A percentile compares a stretch with the other conserved stretches of the same genome.
phyloP scores from a whole-genome alignment of 2,888 invertebrate species.

The Tenthredo livida region DNA sequence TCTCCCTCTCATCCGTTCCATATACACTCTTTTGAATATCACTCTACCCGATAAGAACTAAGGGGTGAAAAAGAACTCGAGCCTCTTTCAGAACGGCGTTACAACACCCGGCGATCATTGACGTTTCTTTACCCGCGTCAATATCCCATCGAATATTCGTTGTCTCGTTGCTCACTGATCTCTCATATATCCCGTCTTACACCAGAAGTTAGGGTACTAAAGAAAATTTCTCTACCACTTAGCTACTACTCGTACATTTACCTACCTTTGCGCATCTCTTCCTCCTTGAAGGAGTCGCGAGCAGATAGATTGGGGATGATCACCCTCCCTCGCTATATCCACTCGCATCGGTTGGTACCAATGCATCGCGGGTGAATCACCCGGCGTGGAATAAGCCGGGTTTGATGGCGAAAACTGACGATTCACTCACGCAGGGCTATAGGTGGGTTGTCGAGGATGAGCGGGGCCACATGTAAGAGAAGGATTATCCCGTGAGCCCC shows the following conservation, averaged over 20 bases:
- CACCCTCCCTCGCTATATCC: constrained; percentile 31
- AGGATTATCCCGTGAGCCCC: constrained; percentile 72
- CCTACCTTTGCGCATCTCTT: neutral
- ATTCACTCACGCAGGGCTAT: constrained; percentile 63
- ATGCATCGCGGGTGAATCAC: constrained; percentile 61
- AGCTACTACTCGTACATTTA: neutral
- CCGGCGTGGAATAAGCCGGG: constrained; percentile 65
- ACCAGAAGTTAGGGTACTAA: neutral
- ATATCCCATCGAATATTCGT: constrained; percentile 14
- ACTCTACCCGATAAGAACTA: constrained; percentile 39
- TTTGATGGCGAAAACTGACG: constrained; percentile 70
- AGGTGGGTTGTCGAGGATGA: constrained; percentile 33
- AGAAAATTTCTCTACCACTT: constrained; percentile 22
- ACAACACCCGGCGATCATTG: constrained; percentile 21
- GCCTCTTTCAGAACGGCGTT: neutral
- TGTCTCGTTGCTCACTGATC: constrained; percentile 6
- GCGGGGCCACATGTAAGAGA: constrained; percentile 70
- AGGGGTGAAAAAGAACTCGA: constrained; percentile 37
- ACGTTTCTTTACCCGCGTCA: neutral
- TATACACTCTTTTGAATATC: constrained; percentile 48
- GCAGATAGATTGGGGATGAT: constrained; percentile 24
- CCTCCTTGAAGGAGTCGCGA: neutral
- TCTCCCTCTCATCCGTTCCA: constrained; percentile 40
- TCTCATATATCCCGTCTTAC: neutral
- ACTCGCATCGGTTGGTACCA: constrained; percentile 48